Evolutionary conservation across 35 echinoderm and acorn worm species (phyloP).

Genomic region (Diadema setosum): DNA sequence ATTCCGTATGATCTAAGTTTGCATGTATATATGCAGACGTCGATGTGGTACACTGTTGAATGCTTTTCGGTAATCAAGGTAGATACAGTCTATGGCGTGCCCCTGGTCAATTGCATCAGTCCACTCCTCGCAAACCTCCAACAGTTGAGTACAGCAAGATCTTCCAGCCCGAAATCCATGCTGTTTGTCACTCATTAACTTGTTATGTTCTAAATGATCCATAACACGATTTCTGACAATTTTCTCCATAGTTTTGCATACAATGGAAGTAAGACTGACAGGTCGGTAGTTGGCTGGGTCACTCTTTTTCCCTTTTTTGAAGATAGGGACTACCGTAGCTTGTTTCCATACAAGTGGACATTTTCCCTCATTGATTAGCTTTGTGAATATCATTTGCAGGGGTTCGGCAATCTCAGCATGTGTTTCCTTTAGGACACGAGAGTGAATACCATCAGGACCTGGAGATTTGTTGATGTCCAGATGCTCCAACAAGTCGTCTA

Average conservation of each 20-base stretch:
- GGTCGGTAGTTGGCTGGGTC: not conserved
- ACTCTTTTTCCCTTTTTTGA: constrained; percentile 2
- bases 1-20: not conserved
- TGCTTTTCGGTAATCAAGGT: not conserved
- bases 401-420: not conserved
- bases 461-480: constrained; percentile 15
- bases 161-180: not conserved
- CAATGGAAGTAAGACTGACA: constrained; percentile 18
- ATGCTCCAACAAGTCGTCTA: not conserved
- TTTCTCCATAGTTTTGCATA: constrained; percentile 28
- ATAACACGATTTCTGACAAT: not conserved
- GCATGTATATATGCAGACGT: not conserved
- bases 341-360: constrained; percentile 2
- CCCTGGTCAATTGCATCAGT: not conserved
- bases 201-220: not conserved
- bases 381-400: not conserved
- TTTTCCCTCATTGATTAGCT: constrained; percentile 7
- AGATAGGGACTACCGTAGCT: constrained; percentile 1
- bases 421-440: not conserved
- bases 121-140: not conserved
- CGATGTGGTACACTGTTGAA: not conserved
- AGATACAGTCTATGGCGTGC: not conserved
- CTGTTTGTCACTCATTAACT: not conserved
- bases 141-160: not conserved
- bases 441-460: constrained; percentile 24